Evolutionary conservation across 1,140 invertebrate species (phyloP).

Genomic region (Pseudobourletiella spinata): DNA sequence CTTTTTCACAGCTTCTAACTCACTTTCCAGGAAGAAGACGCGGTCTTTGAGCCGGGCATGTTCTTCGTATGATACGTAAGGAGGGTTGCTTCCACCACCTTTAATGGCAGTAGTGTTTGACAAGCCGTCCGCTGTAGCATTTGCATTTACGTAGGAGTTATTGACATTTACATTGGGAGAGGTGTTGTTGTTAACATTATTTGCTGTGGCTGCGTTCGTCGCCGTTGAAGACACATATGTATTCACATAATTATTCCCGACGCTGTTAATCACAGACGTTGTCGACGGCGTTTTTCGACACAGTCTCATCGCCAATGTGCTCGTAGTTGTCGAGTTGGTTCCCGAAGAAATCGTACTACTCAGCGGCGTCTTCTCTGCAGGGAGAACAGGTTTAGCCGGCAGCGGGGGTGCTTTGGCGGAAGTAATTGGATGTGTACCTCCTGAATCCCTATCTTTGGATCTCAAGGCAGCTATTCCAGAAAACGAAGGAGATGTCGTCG

Average conservation of each 20-base stretch:
- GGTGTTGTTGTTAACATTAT: not conserved
- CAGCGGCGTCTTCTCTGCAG: not conserved
- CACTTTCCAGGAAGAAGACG: constrained; percentile 27
- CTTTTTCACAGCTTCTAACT: constrained; percentile 27
- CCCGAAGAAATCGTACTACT: not conserved
- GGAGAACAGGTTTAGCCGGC: constrained; percentile 29
- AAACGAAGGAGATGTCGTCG: too few relatives aligned
- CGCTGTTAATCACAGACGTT: not conserved
- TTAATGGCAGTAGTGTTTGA: not conserved
- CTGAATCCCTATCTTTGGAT: too few relatives aligned
- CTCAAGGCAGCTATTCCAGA: too few relatives aligned
- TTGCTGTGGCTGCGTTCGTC: not conserved
- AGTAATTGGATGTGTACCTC: not conserved
- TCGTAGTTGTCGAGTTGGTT: not conserved
- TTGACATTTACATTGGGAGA: constrained; percentile 3
- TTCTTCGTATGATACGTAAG: constrained; percentile 27
- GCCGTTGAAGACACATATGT: not conserved
- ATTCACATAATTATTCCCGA: not conserved
- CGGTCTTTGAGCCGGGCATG: constrained; percentile 23
- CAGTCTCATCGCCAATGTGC: not conserved
- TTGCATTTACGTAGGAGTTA: not conserved
- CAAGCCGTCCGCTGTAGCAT: not conserved
- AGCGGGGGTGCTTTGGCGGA: constrained; percentile 27
- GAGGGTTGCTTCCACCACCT: not conserved
- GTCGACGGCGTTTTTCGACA: not conserved